Conservation (phyloP, 2,797 vertebrate species). For the Sebastiscus albofasciatus region DNA sequence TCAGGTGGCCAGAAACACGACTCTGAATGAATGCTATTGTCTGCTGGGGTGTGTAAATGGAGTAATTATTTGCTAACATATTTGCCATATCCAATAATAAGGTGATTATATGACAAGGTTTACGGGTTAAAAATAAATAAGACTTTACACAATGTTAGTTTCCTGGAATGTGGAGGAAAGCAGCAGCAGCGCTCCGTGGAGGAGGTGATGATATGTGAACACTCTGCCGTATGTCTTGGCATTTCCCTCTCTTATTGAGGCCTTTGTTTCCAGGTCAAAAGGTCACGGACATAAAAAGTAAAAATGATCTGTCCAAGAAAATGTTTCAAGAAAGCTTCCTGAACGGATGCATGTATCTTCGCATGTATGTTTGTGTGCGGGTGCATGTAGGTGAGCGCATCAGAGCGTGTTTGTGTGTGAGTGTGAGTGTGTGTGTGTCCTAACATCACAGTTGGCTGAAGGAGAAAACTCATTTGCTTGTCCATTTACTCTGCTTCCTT, state of each 20-base stretch:
- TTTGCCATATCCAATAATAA: neutral
- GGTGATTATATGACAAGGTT: neutral
- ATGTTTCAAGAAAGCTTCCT: slow-evolving; percentile 4
- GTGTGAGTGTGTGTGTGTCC: slow-evolving; percentile 12
- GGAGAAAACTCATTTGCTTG: slow-evolving; percentile 69
- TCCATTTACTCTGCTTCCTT: slow-evolving; percentile 68
- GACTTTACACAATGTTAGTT: neutral
- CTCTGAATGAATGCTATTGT: neutral
- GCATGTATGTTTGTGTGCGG: neutral
- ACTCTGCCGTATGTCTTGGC: neutral
- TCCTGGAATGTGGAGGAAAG: neutral
- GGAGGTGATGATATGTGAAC: neutral
- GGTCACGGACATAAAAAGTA: slow-evolving; percentile 8
- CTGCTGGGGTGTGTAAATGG: neutral
- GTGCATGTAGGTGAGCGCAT: neutral
- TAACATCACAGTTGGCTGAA: slow-evolving; percentile 34
- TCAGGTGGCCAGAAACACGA: neutral
- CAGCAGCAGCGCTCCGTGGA: neutral
- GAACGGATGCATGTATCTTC: neutral
- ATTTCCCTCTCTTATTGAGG: neutral
- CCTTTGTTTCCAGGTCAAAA: slow-evolving; percentile 48
- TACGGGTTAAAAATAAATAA: neutral
- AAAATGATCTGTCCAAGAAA: slow-evolving; percentile 9
- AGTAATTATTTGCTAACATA: neutral
- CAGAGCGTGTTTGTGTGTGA: neutral